A percentile compares a stretch with the other conserved stretches of the same genome.
Conservation (phyloP, 2,888 invertebrate genomes). For the Cataglyphis cursor region DNA sequence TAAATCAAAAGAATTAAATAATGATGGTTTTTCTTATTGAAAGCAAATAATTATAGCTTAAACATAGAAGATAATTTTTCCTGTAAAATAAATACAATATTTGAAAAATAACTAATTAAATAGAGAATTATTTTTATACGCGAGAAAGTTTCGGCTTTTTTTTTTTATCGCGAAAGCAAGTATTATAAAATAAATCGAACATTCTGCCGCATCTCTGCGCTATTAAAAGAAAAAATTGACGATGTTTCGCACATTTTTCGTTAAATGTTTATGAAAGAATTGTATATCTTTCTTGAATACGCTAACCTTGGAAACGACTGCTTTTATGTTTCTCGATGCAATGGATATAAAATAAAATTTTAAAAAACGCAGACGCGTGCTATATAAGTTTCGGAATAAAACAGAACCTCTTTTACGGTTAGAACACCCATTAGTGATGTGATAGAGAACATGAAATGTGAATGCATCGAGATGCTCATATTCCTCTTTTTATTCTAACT, state of each 20-base stretch:
- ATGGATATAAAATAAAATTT: constrained; percentile 71
- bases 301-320: not conserved
- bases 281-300: constrained; percentile 66
- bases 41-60: constrained; percentile 10
- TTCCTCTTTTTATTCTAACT: constrained; percentile 10
- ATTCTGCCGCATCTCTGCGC: not conserved
- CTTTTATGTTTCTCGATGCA: constrained; percentile 43
- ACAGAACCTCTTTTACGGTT: constrained; percentile 10
- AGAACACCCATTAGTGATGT: constrained; percentile 24
- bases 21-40: not conserved
- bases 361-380: constrained; percentile 55
- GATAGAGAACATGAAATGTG: constrained; percentile 41
- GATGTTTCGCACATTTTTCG: constrained; percentile 41
- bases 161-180: not conserved
- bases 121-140: not conserved
- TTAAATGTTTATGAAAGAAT: constrained; percentile 50
- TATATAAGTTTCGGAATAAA: constrained; percentile 43
- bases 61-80: not conserved
- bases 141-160: not conserved
- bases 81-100: not conserved
- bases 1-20: not conserved
- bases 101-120: not conserved
- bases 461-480: not conserved
- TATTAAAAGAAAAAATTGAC: not conserved
- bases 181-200: not conserved